A percentile compares a stretch with the other conserved stretches of the same genome.
phyloP scores from a whole-genome alignment of 2,888 invertebrate species.

The Dasysyrphus tricinctus region DNA sequence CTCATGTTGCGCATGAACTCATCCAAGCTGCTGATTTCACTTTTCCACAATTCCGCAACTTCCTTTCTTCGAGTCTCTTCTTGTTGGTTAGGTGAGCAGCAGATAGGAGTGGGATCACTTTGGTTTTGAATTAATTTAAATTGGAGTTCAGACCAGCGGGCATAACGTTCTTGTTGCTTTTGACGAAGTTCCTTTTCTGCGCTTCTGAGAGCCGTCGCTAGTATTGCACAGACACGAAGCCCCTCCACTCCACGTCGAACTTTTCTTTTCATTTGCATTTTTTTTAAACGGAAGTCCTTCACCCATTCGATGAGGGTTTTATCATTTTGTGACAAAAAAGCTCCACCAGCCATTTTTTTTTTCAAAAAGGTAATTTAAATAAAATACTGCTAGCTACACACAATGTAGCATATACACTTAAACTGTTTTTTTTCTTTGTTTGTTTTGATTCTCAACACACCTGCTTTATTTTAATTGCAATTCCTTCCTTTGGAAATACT shows the following conservation, averaged over 20 bases:
- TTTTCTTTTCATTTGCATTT: constrained; percentile 83
- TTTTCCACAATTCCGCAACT: constrained; percentile 82
- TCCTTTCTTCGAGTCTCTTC: constrained; percentile 78
- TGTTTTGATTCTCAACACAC: constrained; percentile 53
- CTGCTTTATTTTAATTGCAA: constrained; percentile 67
- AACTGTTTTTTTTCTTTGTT: constrained; percentile 16
- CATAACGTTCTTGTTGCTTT: constrained; percentile 85
- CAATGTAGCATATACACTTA: constrained; percentile 19
- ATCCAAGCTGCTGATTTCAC: constrained; percentile 85
- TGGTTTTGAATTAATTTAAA: constrained; percentile 78
- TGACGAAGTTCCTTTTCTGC: constrained; percentile 85
- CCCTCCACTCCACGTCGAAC: constrained; percentile 83
- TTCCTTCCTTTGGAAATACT: constrained; percentile 41
- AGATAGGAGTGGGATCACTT: not conserved
- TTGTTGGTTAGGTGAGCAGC: constrained; percentile 47
- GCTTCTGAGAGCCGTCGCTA: constrained; percentile 84
- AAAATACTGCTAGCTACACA: not conserved
- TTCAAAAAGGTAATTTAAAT: constrained; percentile 12
- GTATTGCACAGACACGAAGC: constrained; percentile 85
- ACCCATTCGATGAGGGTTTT: constrained; percentile 85
- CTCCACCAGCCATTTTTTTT: constrained; percentile 77
- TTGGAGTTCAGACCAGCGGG: constrained; percentile 84
- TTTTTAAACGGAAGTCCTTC: constrained; percentile 85
- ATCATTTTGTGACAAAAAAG: constrained; percentile 76
- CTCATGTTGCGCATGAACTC: constrained; percentile 85